A percentile compares a stretch with the other conserved stretches of the same genome.
These are phyloP conservation scores for Monochamus alternatus DNA, from an alignment of 2,888 invertebrate genomes.

Conservation along the genomic window DNA sequence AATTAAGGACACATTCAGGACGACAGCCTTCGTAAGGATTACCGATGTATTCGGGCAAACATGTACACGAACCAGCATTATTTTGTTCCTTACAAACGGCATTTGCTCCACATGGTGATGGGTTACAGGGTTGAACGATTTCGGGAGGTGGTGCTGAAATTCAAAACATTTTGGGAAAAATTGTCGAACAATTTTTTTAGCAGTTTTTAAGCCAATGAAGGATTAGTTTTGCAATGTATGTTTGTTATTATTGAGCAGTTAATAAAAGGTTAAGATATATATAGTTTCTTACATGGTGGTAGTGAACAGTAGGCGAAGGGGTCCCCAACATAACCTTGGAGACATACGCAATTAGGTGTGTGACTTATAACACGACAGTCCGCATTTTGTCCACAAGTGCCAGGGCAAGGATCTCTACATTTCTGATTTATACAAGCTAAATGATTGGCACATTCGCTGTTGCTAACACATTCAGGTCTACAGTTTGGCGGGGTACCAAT, in stretches of 20 bases:
- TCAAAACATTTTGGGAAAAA: slow-evolving; percentile 39
- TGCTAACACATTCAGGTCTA: slow-evolving; percentile 82
- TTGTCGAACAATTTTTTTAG: slow-evolving; percentile 12
- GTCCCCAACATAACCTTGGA: slow-evolving; percentile 74
- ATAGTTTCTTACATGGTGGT: slow-evolving; percentile 51
- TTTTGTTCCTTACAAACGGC: slow-evolving; percentile 77
- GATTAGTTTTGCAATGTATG: slow-evolving; percentile 43
- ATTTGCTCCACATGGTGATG: slow-evolving; percentile 83
- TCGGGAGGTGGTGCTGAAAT: slow-evolving; percentile 61
- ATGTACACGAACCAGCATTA: slow-evolving; percentile 79
- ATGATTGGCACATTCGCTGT: slow-evolving; percentile 80
- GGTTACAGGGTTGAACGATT: slow-evolving; percentile 74
- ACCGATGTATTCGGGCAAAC: slow-evolving; percentile 81
- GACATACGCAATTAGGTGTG: slow-evolving; percentile 81
- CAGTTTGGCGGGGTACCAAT: slow-evolving; percentile 81
- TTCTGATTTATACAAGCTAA: slow-evolving; percentile 83
- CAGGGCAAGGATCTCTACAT: slow-evolving; percentile 84
- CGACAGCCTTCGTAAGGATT: slow-evolving; percentile 86
- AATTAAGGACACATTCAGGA: slow-evolving; percentile 82
- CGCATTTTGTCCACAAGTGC: slow-evolving; percentile 83
- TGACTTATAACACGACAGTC: slow-evolving; percentile 82
- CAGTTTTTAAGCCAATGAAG: slow-evolving; percentile 27
- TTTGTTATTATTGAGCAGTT: slow-evolving; percentile 33
- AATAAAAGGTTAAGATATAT: slow-evolving; percentile 48
- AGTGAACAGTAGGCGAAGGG: slow-evolving; percentile 77